These are phyloP conservation scores for Schizothorax lantsangensis DNA, from an alignment of 2,797 vertebrate species.

Conservation along the genomic window DNA sequence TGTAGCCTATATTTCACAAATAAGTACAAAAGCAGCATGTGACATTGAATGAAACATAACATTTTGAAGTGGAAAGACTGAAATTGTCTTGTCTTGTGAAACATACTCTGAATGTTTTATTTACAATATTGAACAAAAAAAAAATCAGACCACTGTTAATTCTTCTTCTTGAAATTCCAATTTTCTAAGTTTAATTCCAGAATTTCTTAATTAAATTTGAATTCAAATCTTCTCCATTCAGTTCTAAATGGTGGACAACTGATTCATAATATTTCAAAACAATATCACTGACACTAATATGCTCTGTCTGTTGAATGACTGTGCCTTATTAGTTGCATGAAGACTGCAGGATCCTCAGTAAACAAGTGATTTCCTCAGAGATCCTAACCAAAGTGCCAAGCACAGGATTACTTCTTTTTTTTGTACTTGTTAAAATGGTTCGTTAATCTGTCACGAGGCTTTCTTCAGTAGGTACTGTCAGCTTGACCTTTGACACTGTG, in stretches of 20 bases:
- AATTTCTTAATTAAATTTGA: background rate
- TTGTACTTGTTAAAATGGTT: conserved; percentile 58
- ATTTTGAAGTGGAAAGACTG: background rate
- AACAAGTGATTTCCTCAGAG: background rate
- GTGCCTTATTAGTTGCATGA: background rate
- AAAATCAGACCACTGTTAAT: background rate
- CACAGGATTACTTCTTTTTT: conserved; percentile 23
- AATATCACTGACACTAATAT: background rate
- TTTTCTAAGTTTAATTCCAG: background rate
- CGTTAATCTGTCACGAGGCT: conserved; percentile 75
- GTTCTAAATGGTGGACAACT: background rate
- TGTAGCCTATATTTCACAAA: background rate
- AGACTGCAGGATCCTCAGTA: background rate
- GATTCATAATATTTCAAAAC: background rate
- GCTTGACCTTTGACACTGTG: conserved; percentile 42
- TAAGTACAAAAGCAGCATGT: background rate
- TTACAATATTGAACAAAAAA: background rate
- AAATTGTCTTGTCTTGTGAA: background rate
- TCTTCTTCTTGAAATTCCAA: background rate
- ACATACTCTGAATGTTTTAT: background rate
- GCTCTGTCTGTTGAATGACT: background rate
- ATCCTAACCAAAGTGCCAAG: background rate
- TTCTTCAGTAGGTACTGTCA: conserved; percentile 52
- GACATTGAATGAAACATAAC: background rate
- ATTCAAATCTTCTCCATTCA: background rate